Evolutionary conservation across 1,140 invertebrate genomes (phyloP).

Genomic region (Papilio helenus): DNA sequence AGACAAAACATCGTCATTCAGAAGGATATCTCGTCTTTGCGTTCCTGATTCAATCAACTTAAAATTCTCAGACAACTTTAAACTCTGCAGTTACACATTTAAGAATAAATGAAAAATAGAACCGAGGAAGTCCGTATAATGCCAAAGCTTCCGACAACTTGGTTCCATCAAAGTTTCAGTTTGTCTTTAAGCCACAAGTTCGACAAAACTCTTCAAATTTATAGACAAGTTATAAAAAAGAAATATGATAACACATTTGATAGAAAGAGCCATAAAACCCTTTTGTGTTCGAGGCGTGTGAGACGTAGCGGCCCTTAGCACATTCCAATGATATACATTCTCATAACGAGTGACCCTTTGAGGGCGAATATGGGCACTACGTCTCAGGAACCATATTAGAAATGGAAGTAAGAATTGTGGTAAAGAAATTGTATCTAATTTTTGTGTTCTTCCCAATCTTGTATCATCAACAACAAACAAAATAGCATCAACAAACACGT

Average conservation of each 20-base stretch:
- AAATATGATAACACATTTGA: constrained; percentile 51
- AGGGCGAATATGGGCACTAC: constrained; percentile 46
- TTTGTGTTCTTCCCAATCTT: not conserved
- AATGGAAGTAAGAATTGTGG: constrained; percentile 27
- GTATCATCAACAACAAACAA: too few relatives aligned
- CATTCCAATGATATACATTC: constrained; percentile 65
- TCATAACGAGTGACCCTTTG: constrained; percentile 57
- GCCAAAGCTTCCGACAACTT: too few relatives aligned
- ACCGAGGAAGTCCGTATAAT: too few relatives aligned
- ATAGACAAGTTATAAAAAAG: constrained; percentile 36
- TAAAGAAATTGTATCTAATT: constrained; percentile 1
- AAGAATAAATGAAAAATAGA: too few relatives aligned
- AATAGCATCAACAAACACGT: too few relatives aligned
- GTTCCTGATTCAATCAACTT: too few relatives aligned
- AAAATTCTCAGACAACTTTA: too few relatives aligned
- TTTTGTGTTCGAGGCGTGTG: constrained; percentile 62
- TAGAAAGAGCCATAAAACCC: constrained; percentile 56
- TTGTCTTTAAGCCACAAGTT: not conserved
- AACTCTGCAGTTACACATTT: too few relatives aligned
- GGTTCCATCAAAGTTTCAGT: not conserved
- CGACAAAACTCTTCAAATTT: constrained; percentile 16
- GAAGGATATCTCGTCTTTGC: too few relatives aligned
- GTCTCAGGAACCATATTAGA: constrained; percentile 30
- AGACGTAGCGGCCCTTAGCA: constrained; percentile 56
- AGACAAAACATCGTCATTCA: too few relatives aligned